Base-by-base conservation (phyloP, 2,113 vertebrate species). In the Notarius lentiginosus region DNA sequence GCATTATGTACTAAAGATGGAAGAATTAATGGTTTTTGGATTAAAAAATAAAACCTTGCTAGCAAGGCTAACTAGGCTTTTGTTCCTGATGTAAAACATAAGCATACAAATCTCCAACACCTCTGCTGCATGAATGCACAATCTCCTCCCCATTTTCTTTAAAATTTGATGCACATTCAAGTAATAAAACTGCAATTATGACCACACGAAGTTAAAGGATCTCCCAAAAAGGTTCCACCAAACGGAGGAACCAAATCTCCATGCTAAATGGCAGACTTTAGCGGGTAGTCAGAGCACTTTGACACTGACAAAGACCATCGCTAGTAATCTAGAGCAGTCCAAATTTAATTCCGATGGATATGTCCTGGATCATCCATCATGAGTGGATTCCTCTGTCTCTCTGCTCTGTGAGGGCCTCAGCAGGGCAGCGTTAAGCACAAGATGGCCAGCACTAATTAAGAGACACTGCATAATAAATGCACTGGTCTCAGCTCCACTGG, bases 301-400 rank as follows among this genome's bases (percentile, higher is more conserved):
- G 63, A 87, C 86, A 86, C 83, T 85, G 83, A 87, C 61, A 83
- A 70, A 79, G 79, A 61, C 63, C 73, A 72, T n/a, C 55, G 66
- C 30, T 60, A 80, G 88, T 89, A 89, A 88, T 90, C 88, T 91
- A 87, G 89, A 88, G 90, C 91, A 81, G 80, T 83, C 80, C 73
- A 60, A 83, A 91, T 90, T 85, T 91, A 90, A 93, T 93, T 93
- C 91, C 90, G 75, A 83, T 88, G 89, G 86, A 92, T 84, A 82
- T 88, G 89, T 88, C 87, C 81, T 22, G 72, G 58, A 87, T 85
- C 91, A 91, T 93, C 91, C 79, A 90, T 94, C 92, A 94, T 83
- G 82, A 34, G 49, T 72, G 51, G 88, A 60, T 60, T 76, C 79
- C 22, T 85, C 77, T 56, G 66, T 75, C 70, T 85, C 65, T 79